A percentile compares a stretch with the other conserved stretches of the same genome.
These are phyloP conservation scores for Steatornis caripensis DNA, from an alignment of 2,113 vertebrate species.

Conservation along the genomic window DNA sequence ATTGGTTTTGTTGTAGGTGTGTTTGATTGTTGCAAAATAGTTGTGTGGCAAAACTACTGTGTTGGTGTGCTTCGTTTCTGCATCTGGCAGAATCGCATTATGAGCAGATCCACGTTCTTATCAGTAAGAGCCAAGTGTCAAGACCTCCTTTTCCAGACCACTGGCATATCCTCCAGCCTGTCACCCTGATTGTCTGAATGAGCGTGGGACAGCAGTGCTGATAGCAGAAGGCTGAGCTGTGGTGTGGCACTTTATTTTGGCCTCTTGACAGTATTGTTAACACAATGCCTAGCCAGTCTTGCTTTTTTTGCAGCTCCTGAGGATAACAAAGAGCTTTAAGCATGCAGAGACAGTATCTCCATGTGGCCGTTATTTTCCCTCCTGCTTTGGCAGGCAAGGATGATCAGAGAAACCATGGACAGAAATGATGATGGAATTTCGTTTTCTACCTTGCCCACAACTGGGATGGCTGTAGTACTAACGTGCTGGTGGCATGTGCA, in stretches of 20 bases:
- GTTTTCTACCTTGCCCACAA: rapidly evolving
- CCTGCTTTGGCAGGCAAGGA: not conserved
- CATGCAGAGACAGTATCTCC: not conserved
- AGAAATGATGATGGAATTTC: not conserved
- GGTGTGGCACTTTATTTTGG: conserved; percentile 3
- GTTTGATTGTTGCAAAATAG: conserved; percentile 26
- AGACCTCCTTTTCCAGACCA: conserved; percentile 28
- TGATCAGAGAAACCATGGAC: not conserved
- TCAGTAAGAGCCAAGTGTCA: not conserved
- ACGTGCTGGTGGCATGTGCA: not conserved
- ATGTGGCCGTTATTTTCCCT: not conserved
- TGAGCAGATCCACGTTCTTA: not conserved
- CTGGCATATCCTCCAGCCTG: not conserved
- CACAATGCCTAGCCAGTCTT: not conserved
- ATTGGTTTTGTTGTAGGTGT: conserved; percentile 30
- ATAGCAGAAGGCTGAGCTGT: conserved; percentile 8
- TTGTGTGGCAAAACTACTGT: not conserved
- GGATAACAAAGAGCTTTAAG: not conserved
- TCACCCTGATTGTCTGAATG: not conserved
- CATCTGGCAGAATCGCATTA: not conserved
- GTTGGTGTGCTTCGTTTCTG: not conserved
- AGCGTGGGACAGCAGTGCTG: not conserved
- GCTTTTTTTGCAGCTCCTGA: not conserved
- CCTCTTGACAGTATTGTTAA: conserved; percentile 7
- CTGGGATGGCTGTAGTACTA: not conserved